Evolutionary conservation across 2,888 invertebrate genomes (phyloP).

Genomic region (Hypena proboscidalis): DNA sequence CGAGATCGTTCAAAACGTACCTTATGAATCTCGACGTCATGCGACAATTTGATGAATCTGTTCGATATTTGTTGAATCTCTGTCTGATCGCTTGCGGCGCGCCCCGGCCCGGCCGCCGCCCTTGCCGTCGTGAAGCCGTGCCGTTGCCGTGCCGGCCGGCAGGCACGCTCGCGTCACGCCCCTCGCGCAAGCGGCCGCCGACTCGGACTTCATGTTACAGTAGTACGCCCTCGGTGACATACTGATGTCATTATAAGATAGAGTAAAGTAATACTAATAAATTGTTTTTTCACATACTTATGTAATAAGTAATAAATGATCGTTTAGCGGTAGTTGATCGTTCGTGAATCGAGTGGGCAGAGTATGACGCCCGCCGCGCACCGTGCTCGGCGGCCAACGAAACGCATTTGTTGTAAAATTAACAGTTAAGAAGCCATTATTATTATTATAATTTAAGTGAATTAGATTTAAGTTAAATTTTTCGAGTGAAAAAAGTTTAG

Average conservation of each 20-base stretch:
- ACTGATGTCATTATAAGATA: conserved; percentile 66
- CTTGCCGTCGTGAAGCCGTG: conserved; percentile 15
- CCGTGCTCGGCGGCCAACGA: conserved; percentile 80
- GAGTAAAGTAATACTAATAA: conserved; percentile 69
- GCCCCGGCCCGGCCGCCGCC: conserved; percentile 23
- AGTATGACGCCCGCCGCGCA: conserved; percentile 66
- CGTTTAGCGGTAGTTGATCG: conserved; percentile 76
- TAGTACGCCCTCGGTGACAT: conserved; percentile 62
- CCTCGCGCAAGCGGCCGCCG: conserved; percentile 51
- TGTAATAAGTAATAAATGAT: conserved; percentile 78
- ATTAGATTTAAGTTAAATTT: conserved; percentile 83
- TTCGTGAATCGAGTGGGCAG: conserved; percentile 64
- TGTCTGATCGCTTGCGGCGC: conserved; percentile 29
- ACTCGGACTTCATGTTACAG: conserved; percentile 54
- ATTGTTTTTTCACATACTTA: conserved; percentile 81
- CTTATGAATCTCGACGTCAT: conserved; percentile 52
- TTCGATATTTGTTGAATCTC: conserved; percentile 52
- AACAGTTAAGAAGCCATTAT: conserved; percentile 83
- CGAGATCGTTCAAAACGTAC: conserved; percentile 63
- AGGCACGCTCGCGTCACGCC: conserved; percentile 1
- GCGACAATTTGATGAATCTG: conserved; percentile 52
- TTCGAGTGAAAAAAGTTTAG: conserved; percentile 82
- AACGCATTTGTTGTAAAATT: conserved; percentile 84
- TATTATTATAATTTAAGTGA: conserved; percentile 82
- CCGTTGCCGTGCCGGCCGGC: conserved; percentile 19